Evolutionary conservation across 2,113 vertebrate species (phyloP), one percentile per base, ranked within the genome.

Genomic region (Oreochromis spilurus): DNA sequence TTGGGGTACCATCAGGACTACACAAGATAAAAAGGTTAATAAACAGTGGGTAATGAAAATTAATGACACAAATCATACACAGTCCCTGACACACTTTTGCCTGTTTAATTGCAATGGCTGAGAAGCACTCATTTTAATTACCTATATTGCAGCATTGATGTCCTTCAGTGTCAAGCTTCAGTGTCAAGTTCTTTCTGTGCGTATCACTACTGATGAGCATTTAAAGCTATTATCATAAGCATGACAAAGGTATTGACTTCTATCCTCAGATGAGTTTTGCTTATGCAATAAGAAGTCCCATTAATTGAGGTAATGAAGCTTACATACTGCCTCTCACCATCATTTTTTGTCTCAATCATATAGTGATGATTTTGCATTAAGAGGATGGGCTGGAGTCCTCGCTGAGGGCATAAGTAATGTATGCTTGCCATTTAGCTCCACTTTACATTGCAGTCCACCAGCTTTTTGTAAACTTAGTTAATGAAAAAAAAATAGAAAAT

Each of bases 261-360:
- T 67, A 90, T 87, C 91, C 90, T 90, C 89, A 92, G 84, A 89
- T 92, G 92, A 92, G 91, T 96, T 95, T 94, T 92, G 94, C 94
- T 94, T 95, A 94, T 91, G 94, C 90, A 93, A 95, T 93, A 93
- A 89, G 90, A 94, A 94, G 87, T 58, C 84, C 81, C 93, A 94
- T 95, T 95, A 93, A 96, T 95, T 95, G 92, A 84, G 91, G 91
- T 95, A 95, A 96, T 95, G 95, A 95, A 92, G 94, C 92, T 79
- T 94, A 86, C 83, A 62, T 38, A 80, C 94, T 87, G 89, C 92
- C 94, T 94, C 93, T 92, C 91, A 87, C 29, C 86, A 80, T 82
- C 84, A 89, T 86, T 89, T 94, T 93, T 92, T 77, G 89, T 95
- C 91, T 94, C 84, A 91, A 90, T 94, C 92, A 91, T 91, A 88